A percentile compares a stretch with the other conserved stretches of the same genome.
Evolutionary conservation across 2,797 vertebrate species (phyloP).

Genomic region (Hydrocynus forskahlii): DNA sequence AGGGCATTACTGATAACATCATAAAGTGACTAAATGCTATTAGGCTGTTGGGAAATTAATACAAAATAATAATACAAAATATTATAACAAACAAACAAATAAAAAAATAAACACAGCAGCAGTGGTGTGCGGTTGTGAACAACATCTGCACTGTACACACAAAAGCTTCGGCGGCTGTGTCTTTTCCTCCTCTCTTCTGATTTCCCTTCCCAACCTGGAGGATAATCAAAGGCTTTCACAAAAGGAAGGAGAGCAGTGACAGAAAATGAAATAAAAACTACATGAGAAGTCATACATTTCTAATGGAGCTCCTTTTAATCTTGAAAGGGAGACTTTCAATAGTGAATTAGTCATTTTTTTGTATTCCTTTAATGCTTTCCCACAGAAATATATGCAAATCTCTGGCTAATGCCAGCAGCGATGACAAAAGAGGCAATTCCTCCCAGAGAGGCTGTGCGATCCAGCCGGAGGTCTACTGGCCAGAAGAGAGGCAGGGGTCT

Average conservation of each 20-base stretch:
- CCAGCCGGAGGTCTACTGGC: constrained; percentile 66
- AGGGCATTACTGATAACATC: no score
- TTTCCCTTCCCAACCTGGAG: constrained; percentile 66
- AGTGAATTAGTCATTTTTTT: constrained; percentile 81
- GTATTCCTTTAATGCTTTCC: constrained; percentile 80
- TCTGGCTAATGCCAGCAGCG: constrained; percentile 81
- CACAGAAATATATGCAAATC: constrained; percentile 86
- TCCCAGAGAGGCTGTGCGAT: constrained; percentile 65
- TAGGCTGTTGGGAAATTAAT: background rate
- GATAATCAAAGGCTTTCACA: constrained; percentile 75
- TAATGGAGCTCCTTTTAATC: constrained; percentile 82
- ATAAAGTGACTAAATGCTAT: no score
- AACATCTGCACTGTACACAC: constrained; percentile 57
- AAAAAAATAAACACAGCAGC: constrained; percentile 5
- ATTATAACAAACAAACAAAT: background rate
- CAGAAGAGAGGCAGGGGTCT: constrained; percentile 62
- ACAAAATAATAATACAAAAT: background rate
- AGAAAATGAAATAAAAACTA: constrained; percentile 76
- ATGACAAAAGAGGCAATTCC: constrained; percentile 79
- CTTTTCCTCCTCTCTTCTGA: constrained; percentile 39
- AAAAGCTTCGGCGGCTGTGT: constrained; percentile 52
- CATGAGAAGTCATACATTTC: constrained; percentile 80
- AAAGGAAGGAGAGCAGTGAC: constrained; percentile 55
- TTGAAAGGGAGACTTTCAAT: constrained; percentile 80
- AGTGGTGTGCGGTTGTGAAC: constrained; percentile 32